Evolutionary conservation across 35 echinoderm and acorn worm species (phyloP).

Genomic region (Strongylocentrotus purpuratus): DNA sequence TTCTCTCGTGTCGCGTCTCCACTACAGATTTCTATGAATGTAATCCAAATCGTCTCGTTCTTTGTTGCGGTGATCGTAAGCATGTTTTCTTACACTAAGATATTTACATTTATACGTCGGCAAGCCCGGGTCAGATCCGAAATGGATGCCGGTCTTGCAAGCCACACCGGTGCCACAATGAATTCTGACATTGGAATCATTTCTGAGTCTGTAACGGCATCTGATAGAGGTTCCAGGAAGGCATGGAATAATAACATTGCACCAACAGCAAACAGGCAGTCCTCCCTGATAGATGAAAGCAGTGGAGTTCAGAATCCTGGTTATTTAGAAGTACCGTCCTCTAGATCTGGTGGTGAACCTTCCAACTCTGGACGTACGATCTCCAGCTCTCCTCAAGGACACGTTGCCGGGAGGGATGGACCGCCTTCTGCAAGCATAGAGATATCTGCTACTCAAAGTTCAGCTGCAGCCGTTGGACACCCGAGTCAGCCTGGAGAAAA

Average conservation of each 20-base stretch:
- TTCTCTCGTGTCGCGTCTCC: background rate
- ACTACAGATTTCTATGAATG: background rate
- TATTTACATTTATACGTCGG: background rate
- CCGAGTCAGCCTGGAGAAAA: background rate
- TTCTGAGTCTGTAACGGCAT: background rate
- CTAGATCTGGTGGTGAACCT: background rate
- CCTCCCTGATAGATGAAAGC: background rate
- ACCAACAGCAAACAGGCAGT: background rate
- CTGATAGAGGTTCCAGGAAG: background rate
- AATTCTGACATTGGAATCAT: background rate
- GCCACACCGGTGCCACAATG: background rate
- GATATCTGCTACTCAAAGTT: background rate
- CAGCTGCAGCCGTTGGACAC: background rate
- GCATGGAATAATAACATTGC: background rate
- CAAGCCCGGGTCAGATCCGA: slow-evolving; percentile 7
- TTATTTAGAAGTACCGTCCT: background rate
- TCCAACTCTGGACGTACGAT: background rate
- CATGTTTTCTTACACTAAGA: slow-evolving; percentile 7
- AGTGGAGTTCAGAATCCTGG: background rate
- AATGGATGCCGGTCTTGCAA: background rate
- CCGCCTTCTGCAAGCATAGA: background rate
- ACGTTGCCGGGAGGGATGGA: background rate
- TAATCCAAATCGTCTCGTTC: background rate
- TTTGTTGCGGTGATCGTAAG: background rate
- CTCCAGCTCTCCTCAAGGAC: background rate